Evolutionary conservation across 2,888 invertebrate species (phyloP).

Genomic region (Yponomeuta evonymella): DNA sequence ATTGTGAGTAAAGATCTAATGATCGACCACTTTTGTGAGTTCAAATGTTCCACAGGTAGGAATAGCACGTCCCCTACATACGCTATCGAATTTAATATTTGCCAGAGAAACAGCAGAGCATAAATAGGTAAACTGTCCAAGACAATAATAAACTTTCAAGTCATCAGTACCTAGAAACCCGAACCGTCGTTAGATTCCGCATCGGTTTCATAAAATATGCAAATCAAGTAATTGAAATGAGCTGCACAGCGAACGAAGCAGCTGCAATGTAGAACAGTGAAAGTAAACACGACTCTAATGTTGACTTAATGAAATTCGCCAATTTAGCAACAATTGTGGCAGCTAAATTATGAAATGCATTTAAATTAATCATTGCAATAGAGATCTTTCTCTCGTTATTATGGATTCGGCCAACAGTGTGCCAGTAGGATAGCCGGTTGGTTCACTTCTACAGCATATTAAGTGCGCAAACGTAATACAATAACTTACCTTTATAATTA

Average conservation of each 20-base stretch:
- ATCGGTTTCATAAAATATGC: not conserved
- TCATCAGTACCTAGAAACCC: not conserved
- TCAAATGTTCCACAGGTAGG: too few species aligned
- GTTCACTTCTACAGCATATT: too few species aligned
- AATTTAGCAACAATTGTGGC: not conserved
- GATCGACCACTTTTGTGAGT: too few species aligned
- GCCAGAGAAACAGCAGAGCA: too few species aligned
- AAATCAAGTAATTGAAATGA: not conserved
- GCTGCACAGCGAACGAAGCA: not conserved
- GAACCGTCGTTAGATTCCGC: not conserved
- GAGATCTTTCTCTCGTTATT: too few species aligned
- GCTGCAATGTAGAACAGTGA: conserved; percentile 7
- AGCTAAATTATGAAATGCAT: not conserved
- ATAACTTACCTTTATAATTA: not conserved
- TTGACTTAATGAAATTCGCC: not conserved
- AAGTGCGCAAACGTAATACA: too few species aligned
- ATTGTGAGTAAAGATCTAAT: too few species aligned
- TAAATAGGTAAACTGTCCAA: too few species aligned
- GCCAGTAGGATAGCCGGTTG: conserved; percentile 13
- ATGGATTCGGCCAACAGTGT: not conserved
- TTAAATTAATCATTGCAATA: not conserved
- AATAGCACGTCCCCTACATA: too few species aligned
- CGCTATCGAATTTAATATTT: too few species aligned
- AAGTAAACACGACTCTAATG: not conserved
- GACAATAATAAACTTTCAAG: too few species aligned